phyloP scores from a whole-genome alignment of 2,888 invertebrate species.

The Linhomoeus sp. region DNA sequence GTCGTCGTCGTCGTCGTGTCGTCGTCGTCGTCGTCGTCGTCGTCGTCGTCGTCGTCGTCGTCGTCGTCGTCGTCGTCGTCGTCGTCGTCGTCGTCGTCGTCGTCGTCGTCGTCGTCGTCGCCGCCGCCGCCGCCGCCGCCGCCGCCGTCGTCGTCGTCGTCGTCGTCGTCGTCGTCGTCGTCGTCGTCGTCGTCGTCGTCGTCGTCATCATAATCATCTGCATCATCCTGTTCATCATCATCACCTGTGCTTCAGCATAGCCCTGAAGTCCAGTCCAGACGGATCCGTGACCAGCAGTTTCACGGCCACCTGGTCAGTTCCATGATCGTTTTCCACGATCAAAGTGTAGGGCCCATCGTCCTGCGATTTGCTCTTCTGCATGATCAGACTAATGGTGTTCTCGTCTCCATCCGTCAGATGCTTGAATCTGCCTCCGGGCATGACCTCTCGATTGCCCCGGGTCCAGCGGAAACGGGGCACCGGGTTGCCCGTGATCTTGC shows the following conservation, averaged over 20 bases:
- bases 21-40: no score
- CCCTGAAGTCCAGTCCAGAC: conserved; percentile 95
- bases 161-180: no score
- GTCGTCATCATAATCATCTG: no score
- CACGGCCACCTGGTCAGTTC: conserved; percentile 86
- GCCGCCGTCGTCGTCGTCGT: no score
- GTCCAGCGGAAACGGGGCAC: conserved; percentile 54
- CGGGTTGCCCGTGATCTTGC: conserved; percentile 80
- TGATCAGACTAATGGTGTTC: conserved; percentile 73
- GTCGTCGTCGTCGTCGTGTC: no score
- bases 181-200: no score
- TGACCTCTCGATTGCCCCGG: conserved; percentile 38
- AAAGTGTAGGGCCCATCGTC: conserved; percentile 91
- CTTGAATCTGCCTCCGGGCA: conserved; percentile 85
- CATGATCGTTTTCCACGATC: conserved; percentile 73
- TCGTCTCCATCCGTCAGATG: conserved; percentile 80
- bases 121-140: no score
- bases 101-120: no score
- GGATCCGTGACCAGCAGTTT: conserved; percentile 83
- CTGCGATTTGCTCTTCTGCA: conserved; percentile 68
- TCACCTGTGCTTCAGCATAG: conserved; percentile 69
- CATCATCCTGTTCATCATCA: no score
- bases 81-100: no score
- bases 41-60: no score
- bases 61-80: no score